Evolutionary conservation across 2,113 vertebrate genomes (phyloP).

Genomic region (Lamprotornis superbus): DNA sequence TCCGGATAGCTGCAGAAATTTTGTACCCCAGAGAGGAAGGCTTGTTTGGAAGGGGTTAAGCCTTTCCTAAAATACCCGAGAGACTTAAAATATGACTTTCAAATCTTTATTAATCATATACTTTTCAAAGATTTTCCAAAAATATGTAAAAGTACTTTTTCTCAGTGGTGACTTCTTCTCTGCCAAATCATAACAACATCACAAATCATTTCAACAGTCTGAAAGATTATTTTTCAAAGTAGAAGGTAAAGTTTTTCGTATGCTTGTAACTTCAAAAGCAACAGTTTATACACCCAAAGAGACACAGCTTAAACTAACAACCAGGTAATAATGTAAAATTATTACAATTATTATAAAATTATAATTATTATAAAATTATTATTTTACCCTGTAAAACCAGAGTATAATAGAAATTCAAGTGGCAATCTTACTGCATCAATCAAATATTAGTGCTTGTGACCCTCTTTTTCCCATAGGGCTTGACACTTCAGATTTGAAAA

Average conservation of each 20-base stretch:
- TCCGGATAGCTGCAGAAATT: not conserved
- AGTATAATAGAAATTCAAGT: conserved; percentile 3
- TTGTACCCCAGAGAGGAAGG: not conserved
- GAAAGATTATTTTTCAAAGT: not conserved
- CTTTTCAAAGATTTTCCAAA: not conserved
- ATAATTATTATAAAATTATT: too few species aligned
- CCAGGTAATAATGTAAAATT: not conserved
- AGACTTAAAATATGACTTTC: not conserved
- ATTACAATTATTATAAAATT: too few species aligned
- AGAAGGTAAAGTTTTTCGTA: not conserved
- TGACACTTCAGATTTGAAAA: not conserved
- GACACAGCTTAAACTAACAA: not conserved
- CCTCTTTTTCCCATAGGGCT: not conserved
- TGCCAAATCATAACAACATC: not conserved
- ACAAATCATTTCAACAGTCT: not conserved
- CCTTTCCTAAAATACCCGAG: not conserved
- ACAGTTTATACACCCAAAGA: not conserved
- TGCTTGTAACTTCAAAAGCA: not conserved
- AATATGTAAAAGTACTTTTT: not conserved
- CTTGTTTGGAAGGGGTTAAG: not conserved
- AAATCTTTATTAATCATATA: not conserved
- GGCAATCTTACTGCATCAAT: not conserved
- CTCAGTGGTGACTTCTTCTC: not conserved
- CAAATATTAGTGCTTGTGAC: not conserved
- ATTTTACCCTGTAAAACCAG: not conserved